Evolutionary conservation across 2,888 invertebrate genomes (phyloP).

Genomic region (Apamea crenata): DNA sequence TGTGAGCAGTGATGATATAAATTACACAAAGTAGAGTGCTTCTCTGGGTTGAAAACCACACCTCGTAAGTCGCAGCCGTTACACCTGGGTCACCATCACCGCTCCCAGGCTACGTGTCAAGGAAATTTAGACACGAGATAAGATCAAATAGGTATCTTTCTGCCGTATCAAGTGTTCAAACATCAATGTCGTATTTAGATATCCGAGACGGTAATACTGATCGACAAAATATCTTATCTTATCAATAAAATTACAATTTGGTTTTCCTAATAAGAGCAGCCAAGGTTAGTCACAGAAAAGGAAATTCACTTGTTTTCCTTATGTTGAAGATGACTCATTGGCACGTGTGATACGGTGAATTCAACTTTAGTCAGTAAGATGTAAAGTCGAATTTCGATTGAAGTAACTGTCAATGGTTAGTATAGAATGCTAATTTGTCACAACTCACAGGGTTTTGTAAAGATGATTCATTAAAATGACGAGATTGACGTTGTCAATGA

Average conservation of each 20-base stretch:
- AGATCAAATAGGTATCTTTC: background rate
- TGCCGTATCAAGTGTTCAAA: background rate
- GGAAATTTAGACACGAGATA: background rate
- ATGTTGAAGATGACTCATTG: slow-evolving; percentile 15
- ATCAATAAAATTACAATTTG: slow-evolving; percentile 20
- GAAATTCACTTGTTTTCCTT: slow-evolving; percentile 40
- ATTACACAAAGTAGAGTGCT: background rate
- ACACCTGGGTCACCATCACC: background rate
- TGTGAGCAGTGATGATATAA: too few relatives aligned
- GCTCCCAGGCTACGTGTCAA: background rate
- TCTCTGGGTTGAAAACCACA: background rate
- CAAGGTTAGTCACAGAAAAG: slow-evolving; percentile 22
- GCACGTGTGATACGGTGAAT: background rate
- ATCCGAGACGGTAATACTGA: background rate
- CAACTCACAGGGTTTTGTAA: slow-evolving; percentile 13
- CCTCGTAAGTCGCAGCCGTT: background rate
- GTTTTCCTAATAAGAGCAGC: background rate
- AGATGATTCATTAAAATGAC: slow-evolving; percentile 16
- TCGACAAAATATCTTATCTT: background rate
- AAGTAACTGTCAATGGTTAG: background rate
- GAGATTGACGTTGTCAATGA: background rate
- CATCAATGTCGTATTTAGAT: background rate
- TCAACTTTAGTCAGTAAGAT: rapidly evolving
- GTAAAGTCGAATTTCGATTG: slow-evolving; percentile 15
- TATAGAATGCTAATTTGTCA: slow-evolving; percentile 31